Conservation (phyloP, 23 tunicate species). For the Corella eumyota region DNA sequence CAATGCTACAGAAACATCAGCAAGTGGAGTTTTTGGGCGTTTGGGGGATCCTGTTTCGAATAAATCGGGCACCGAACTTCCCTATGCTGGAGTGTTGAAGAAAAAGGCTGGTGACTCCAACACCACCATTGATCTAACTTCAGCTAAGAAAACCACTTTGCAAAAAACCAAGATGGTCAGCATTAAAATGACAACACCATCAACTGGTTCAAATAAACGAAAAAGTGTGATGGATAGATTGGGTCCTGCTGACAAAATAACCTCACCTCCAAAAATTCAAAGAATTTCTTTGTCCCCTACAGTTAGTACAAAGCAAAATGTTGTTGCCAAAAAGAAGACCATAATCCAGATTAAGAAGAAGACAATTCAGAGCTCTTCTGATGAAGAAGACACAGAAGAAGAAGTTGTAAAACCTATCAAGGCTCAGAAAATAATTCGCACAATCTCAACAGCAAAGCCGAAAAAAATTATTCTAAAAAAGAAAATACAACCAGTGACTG, state of each 20-base stretch:
- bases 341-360: conserved; percentile 1
- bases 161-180: no score
- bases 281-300: background rate
- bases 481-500: no score
- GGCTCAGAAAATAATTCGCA: background rate
- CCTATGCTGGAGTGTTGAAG: conserved; percentile 11
- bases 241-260: conserved; percentile 18
- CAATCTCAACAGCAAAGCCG: background rate
- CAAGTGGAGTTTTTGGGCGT: conserved; percentile 30
- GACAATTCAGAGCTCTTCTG: background rate
- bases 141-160: no score
- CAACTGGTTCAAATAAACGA: conserved; percentile 3
- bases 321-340: conserved; percentile 1
- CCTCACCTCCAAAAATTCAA: background rate
- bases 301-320: conserved; percentile 8
- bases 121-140: no score
- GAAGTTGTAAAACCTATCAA: background rate
- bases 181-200: no score
- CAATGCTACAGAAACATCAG: conserved; percentile 1
- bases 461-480: no score
- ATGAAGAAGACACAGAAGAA: background rate
- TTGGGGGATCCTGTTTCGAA: conserved; percentile 44
- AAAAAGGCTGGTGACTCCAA: no score
- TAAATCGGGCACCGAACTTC: background rate
- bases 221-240: conserved; percentile 40